These are phyloP conservation scores for Eilema depressum DNA, from an alignment of 2,888 invertebrate genomes.

Conservation along the genomic window DNA sequence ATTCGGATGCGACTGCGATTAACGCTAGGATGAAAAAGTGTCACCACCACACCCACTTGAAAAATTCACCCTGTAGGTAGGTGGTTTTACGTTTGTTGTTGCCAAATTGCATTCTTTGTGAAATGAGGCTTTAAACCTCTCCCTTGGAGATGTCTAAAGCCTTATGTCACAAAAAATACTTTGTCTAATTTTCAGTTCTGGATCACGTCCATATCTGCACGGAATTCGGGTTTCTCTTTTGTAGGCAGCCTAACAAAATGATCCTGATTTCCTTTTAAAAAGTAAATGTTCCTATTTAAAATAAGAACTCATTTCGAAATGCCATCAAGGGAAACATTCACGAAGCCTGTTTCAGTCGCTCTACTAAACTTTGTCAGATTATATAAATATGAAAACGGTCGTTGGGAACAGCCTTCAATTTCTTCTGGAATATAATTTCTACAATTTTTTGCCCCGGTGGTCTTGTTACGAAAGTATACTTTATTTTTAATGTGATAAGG, in stretches of 20 bases:
- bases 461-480: not conserved
- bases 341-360: not conserved
- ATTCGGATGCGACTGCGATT: too few species aligned
- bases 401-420: slow-evolving; percentile 3
- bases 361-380: slow-evolving; percentile 9
- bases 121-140: too few species aligned
- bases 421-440: slow-evolving; percentile 1
- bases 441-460: not conserved
- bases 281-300: not conserved
- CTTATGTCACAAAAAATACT: too few species aligned
- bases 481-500: not conserved
- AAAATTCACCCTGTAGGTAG: too few species aligned
- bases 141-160: too few species aligned
- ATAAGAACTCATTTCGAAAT: slow-evolving; percentile 11
- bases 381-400: slow-evolving; percentile 8
- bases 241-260: not conserved
- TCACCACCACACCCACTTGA: too few species aligned
- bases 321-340: slow-evolving; percentile 14
- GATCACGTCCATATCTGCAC: too few species aligned
- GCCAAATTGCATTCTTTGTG: too few species aligned
- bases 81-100: too few species aligned
- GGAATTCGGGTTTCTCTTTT: too few species aligned
- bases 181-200: too few species aligned
- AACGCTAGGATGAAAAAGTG: too few species aligned
- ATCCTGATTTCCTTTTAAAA: not conserved